Evolutionary conservation across 2,888 invertebrate genomes (phyloP).

Genomic region (Corbicula japonica): DNA sequence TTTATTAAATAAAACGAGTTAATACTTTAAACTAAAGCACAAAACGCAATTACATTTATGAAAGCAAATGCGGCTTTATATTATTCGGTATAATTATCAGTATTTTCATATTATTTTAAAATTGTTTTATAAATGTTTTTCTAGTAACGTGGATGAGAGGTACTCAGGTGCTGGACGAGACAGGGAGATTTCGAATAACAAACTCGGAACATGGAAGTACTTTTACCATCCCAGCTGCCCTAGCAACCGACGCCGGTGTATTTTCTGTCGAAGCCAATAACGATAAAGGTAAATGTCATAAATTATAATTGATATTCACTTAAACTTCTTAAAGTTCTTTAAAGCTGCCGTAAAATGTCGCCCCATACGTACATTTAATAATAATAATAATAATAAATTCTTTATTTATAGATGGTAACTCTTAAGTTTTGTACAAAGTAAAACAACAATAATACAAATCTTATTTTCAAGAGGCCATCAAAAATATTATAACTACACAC

Average conservation of each 20-base stretch:
- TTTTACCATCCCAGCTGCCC: conserved; percentile 81
- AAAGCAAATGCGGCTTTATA: neutral
- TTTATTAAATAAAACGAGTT: neutral
- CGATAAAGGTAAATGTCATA: conserved; percentile 54
- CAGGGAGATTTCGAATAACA: conserved; percentile 78
- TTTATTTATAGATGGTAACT: too few species aligned
- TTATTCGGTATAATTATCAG: neutral
- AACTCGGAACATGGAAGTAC: conserved; percentile 72
- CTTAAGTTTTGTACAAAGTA: too few species aligned
- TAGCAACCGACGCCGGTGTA: conserved; percentile 81
- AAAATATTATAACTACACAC: too few species aligned
- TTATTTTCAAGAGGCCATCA: too few species aligned
- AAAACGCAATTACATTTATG: neutral
- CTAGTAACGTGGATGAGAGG: conserved; percentile 82
- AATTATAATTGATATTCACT: neutral
- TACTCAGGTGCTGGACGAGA: conserved; percentile 74
- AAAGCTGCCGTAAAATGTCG: too few species aligned
- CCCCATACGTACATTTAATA: neutral
- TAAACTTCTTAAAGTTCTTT: neutral
- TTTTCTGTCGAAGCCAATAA: conserved; percentile 77
- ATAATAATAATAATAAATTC: neutral
- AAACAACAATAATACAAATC: too few species aligned
- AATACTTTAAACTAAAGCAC: neutral
- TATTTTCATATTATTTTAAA: neutral
- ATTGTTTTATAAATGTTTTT: conserved; percentile 12